A percentile compares a stretch with the other conserved stretches of the same genome.
These are phyloP conservation scores for Melipona bicolor DNA, from an alignment of 2,888 invertebrate genomes.

Conservation along the genomic window DNA sequence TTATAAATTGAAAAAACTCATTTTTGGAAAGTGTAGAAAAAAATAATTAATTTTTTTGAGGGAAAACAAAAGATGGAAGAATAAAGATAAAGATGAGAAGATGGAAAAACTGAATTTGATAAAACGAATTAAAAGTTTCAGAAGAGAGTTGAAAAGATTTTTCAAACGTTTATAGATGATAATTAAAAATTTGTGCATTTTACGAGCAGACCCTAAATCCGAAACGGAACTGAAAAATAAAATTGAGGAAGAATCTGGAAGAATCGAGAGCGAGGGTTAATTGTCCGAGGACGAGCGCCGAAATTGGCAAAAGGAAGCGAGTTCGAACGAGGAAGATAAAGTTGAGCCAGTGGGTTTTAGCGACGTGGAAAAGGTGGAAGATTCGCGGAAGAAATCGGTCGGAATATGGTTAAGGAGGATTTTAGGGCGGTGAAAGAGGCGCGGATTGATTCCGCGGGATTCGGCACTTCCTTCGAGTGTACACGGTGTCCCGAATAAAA, in stretches of 20 bases:
- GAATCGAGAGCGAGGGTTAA: background rate
- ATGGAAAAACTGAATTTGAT: no score
- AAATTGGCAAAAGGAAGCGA: background rate
- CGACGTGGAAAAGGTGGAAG: background rate
- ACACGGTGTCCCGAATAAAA: background rate
- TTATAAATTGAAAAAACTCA: background rate
- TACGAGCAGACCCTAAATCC: no score
- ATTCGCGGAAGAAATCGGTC: constrained; percentile 4
- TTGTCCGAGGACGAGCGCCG: background rate
- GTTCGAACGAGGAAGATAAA: background rate
- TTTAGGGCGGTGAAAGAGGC: background rate
- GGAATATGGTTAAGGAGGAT: constrained; percentile 12
- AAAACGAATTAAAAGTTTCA: background rate
- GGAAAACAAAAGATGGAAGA: background rate
- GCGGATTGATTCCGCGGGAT: background rate
- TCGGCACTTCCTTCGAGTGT: background rate
- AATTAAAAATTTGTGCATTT: background rate
- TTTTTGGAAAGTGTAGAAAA: background rate
- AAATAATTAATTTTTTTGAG: background rate
- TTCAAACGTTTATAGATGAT: background rate
- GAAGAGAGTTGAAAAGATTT: background rate
- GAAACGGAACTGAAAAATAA: no score
- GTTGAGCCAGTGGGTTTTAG: background rate
- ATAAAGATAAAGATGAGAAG: no score
- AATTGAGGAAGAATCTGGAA: no score